Base-by-base conservation (phyloP, 2,888 invertebrate genomes). In the Andrena flavipes region DNA sequence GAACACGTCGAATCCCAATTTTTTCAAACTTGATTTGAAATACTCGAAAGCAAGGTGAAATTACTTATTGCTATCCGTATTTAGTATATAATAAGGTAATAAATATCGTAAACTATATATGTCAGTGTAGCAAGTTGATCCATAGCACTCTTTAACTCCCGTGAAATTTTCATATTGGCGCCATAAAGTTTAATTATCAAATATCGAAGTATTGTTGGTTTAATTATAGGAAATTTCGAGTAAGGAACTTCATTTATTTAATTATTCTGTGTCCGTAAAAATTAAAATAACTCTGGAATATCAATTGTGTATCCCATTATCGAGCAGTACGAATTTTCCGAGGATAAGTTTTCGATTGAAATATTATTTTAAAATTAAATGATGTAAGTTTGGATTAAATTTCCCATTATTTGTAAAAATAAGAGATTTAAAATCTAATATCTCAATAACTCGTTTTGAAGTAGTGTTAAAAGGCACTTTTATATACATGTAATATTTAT, bases 21-120 rank as follows among this genome's bases (percentile, higher is more conserved):
- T 76, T 26, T 23, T 23, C 7, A 20, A 26, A 63, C 35, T 59
- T 76, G 10, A 54, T 63, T 42, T 16, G 29, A 13, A 10, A 10
- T 23, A 33, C 23, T 23, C 8, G 7, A 2, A 13, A 62, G n/a
- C 2, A 51, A 20, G 10, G 33, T 69, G 30, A 33, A 60, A 23
- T 74, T 7, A 20, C 30, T 33, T n/a, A 48, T 2, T 59, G 6
- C 5, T 48, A 23, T 59, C 26, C 13, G 16, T 33, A 49, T 6
- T 70, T 35, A 35, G 54, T 62, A 10, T 62, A 10, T 42, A 23
- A 8, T 1, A 2, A 49, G 16, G 6, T 51, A 62, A 33, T 10
- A 60, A 16, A 75, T 71, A 26, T 75, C 20, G 35, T 20, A 35
- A 33, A 62, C 16, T 16, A 26, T 59, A 48, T 7, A 2, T 23